Percentiles rank a stretch among this genome's conserved stretches.
phyloP scores from a whole-genome alignment of 1,140 invertebrate species.

The Hyles vespertilio region DNA sequence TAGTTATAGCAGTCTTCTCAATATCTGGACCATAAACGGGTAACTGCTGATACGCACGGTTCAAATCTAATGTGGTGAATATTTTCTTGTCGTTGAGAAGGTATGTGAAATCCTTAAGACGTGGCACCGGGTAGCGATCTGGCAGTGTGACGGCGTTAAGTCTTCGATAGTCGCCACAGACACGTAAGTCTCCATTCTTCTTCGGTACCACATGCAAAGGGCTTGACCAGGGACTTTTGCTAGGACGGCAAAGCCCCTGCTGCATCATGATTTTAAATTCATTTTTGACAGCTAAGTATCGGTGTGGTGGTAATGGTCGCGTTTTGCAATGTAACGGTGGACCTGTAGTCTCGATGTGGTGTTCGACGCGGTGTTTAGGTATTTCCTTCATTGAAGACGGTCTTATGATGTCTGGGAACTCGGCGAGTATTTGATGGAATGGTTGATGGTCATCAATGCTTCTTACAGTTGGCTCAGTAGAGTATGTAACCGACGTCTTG shows the following conservation, averaged over 20 bases:
- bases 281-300: constrained; percentile 17
- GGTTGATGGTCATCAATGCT: constrained; percentile 25
- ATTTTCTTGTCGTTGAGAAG: constrained; percentile 11
- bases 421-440: constrained; percentile 25
- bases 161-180: constrained; percentile 18
- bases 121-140: constrained; percentile 20
- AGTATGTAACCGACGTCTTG: too few species aligned
- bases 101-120: constrained; percentile 18
- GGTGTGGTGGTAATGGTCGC: constrained; percentile 24
- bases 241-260: constrained; percentile 22
- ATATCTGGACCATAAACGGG: constrained; percentile 15
- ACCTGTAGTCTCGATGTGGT: constrained; percentile 21
- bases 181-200: constrained; percentile 17
- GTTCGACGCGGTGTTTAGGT: constrained; percentile 21
- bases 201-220: constrained; percentile 20
- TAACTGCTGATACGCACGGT: constrained; percentile 15
- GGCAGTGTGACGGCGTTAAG: constrained; percentile 16
- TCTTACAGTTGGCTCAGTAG: constrained; percentile 14
- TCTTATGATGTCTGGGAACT: constrained; percentile 26
- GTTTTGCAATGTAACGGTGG: constrained; percentile 23
- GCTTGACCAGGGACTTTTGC: constrained; percentile 19
- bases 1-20: constrained; percentile 12
- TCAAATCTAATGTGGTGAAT: constrained; percentile 17
- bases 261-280: constrained; percentile 28
- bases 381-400: constrained; percentile 20